Percentiles rank a stretch among this genome's conserved stretches.
phyloP scores from a whole-genome alignment of 2,797 vertebrate species.

The Micropoecilia bifurca region DNA sequence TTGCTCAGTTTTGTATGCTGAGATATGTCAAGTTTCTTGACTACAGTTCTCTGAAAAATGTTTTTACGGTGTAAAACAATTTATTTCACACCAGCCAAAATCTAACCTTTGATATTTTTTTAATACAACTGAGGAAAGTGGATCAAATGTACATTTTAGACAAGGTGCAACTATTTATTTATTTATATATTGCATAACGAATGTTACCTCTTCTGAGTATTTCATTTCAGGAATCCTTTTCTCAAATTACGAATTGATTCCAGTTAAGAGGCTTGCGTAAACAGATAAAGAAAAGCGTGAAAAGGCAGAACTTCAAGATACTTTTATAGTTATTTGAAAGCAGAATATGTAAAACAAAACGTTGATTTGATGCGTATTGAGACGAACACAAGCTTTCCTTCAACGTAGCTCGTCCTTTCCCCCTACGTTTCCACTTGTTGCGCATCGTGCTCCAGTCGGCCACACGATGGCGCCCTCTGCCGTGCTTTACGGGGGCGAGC shows the following conservation, averaged over 20 bases:
- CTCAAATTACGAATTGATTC: not conserved
- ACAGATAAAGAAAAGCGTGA: not conserved
- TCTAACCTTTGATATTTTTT: not conserved
- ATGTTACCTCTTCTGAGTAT: not conserved
- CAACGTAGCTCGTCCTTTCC: not conserved
- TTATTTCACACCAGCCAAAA: not conserved
- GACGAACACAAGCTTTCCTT: not conserved
- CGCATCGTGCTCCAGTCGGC: conserved; percentile 3
- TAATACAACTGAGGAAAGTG: not conserved
- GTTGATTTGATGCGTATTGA: not conserved
- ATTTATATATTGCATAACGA: not conserved
- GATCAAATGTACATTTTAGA: not conserved
- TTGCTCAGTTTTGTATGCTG: not conserved
- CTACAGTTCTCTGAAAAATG: not conserved
- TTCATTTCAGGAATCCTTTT: not conserved
- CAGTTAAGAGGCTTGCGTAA: not conserved
- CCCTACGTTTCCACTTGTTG: conserved; percentile 70
- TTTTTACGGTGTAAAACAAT: not conserved
- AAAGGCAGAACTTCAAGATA: not conserved
- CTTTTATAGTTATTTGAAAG: not conserved
- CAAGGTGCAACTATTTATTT: not conserved
- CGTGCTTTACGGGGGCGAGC: not conserved
- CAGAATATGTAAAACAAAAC: not conserved
- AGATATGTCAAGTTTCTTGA: not conserved
- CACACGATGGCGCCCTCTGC: conserved; percentile 70